A percentile compares a stretch with the other conserved stretches of the same genome.
Evolutionary conservation across 2,113 vertebrate genomes (phyloP).

Genomic region (Pteruthius melanotis): DNA sequence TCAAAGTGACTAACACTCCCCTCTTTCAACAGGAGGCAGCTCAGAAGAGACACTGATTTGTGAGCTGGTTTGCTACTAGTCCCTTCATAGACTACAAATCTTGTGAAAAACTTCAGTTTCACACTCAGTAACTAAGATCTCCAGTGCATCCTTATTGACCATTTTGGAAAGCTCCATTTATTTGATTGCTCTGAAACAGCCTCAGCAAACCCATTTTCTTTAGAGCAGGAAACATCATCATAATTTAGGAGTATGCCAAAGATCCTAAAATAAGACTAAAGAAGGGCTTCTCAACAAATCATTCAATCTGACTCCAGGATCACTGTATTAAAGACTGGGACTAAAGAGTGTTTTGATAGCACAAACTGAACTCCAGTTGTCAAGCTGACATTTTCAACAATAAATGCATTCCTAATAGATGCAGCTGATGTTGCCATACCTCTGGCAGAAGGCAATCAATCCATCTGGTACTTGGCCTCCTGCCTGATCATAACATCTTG

Average conservation of each 20-base stretch:
- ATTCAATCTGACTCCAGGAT: background rate
- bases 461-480: constrained; percentile 32
- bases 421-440: constrained; percentile 44
- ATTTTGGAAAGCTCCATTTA: background rate
- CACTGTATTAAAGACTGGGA: no score
- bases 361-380: constrained; percentile 30
- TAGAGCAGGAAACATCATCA: background rate
- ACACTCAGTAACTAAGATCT: background rate
- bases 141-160: background rate
- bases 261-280: background rate
- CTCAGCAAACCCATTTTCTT: background rate
- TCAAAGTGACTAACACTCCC: background rate
- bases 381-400: constrained; percentile 1
- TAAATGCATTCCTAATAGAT: constrained; percentile 20
- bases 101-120: background rate
- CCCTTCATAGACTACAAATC: background rate
- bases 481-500: constrained; percentile 38
- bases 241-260: background rate
- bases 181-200: background rate
- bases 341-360: constrained; percentile 19
- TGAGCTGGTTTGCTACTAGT: background rate
- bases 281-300: background rate
- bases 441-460: constrained; percentile 52
- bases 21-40: background rate
- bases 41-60: background rate